These are phyloP conservation scores for Papilio xuthus DNA, from an alignment of 1,140 invertebrate species.

Conservation along the genomic window DNA sequence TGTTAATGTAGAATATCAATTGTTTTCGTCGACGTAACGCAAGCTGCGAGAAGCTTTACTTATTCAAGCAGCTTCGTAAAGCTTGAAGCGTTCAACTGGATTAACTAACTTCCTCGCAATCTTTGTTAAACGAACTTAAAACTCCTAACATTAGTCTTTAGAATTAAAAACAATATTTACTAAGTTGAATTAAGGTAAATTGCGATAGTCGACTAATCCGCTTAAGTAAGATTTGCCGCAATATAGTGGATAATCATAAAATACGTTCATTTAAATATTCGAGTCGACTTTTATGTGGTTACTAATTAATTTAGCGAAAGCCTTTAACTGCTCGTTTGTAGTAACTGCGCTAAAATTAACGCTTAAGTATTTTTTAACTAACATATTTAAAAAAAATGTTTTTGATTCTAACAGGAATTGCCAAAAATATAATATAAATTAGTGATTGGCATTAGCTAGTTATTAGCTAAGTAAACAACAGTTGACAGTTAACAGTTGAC, in stretches of 20 bases:
- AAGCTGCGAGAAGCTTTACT: conserved; percentile 33
- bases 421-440: too few relatives aligned
- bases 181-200: conserved; percentile 28
- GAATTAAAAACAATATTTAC: conserved; percentile 58
- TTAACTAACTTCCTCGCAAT: conserved; percentile 71
- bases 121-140: conserved; percentile 73
- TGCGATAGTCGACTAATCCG: conserved; percentile 9
- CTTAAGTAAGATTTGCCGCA: conserved; percentile 1
- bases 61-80: conserved; percentile 44
- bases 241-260: conserved; percentile 1
- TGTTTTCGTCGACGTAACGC: conserved; percentile 27
- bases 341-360: neutral
- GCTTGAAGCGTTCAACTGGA: conserved; percentile 63
- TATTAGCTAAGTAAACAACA: too few relatives aligned
- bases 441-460: too few relatives aligned
- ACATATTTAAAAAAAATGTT: neutral
- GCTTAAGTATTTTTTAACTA: neutral
- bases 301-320: neutral
- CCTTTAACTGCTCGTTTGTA: neutral
- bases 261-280: neutral
- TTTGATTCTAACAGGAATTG: neutral
- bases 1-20: conserved; percentile 35
- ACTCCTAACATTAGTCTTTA: conserved; percentile 76
- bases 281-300: neutral
- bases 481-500: too few relatives aligned